Conservation (phyloP, 1,140 invertebrate species). For the Trypoxylus dichotomus region DNA sequence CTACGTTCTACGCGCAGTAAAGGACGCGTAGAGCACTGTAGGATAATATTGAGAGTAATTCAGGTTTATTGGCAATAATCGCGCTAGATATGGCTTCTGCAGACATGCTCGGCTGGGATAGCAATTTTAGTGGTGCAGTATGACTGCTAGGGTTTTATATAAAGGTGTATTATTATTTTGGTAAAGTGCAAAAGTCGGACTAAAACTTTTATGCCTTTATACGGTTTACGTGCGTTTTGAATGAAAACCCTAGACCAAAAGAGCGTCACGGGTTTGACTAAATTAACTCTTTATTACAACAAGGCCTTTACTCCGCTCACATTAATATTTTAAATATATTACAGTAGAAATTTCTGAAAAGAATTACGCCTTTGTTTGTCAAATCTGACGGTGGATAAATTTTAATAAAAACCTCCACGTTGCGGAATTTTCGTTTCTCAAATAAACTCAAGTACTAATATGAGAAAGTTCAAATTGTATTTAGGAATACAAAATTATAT, state of each 20-base stretch:
- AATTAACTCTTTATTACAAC: not conserved
- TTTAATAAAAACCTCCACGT: too few species aligned
- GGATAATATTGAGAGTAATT: slow-evolving; percentile 51
- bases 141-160: slow-evolving; percentile 37
- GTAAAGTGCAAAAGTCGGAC: slow-evolving; percentile 35
- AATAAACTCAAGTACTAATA: too few species aligned
- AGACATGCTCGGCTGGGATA: slow-evolving; percentile 43
- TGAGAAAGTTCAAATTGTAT: too few species aligned
- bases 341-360: too few species aligned
- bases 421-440: too few species aligned
- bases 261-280: not conserved
- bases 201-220: slow-evolving; percentile 30
- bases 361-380: too few species aligned
- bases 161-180: slow-evolving; percentile 41
- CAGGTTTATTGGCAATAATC: slow-evolving; percentile 51
- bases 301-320: not conserved
- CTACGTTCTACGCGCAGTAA: not conserved
- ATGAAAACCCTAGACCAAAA: not conserved
- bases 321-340: too few species aligned
- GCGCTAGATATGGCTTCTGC: slow-evolving; percentile 48
- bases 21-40: slow-evolving; percentile 38
- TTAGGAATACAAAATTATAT: too few species aligned
- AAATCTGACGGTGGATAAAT: too few species aligned
- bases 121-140: slow-evolving; percentile 42
- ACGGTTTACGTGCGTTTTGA: not conserved